Percentiles rank a stretch among this genome's conserved stretches.
phyloP scores from a whole-genome alignment of 2,113 vertebrate genomes.

The Tauraco erythrolophus region DNA sequence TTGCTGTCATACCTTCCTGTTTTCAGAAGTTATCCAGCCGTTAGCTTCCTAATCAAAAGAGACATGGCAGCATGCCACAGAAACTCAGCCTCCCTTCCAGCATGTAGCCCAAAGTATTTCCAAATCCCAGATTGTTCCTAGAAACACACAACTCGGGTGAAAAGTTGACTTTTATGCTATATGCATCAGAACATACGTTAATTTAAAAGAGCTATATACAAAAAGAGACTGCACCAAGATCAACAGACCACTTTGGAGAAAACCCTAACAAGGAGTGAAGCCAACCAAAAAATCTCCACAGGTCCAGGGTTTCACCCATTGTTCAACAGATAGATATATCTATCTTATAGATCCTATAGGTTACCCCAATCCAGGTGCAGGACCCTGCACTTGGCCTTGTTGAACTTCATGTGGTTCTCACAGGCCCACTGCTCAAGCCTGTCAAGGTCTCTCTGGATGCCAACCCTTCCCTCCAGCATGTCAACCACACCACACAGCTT shows the following conservation, averaged over 20 bases:
- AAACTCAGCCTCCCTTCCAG: slow-evolving; percentile 20
- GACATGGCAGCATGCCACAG: slow-evolving; percentile 61
- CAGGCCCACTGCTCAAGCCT: no score
- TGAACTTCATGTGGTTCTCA: no score
- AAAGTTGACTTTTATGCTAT: not conserved
- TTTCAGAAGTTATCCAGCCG: slow-evolving; percentile 63
- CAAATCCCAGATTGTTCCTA: not conserved
- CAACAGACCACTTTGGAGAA: not conserved
- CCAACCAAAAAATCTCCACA: not conserved
- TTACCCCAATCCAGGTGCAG: no score
- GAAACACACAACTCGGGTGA: not conserved
- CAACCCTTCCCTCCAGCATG: no score
- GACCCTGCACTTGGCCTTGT: no score
- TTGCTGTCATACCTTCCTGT: slow-evolving; percentile 73
- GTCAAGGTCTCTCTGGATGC: no score
- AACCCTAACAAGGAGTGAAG: not conserved
- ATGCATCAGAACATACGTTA: not conserved
- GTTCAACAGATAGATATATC: not conserved
- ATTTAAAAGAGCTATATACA: not conserved
- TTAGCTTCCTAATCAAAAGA: slow-evolving; percentile 65
- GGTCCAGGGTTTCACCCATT: not conserved
- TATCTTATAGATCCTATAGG: no score
- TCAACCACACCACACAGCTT: no score
- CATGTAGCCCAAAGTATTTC: not conserved
- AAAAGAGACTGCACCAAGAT: not conserved